phyloP scores from a whole-genome alignment of 2,888 invertebrate species.

The Phyto melanocephala region DNA sequence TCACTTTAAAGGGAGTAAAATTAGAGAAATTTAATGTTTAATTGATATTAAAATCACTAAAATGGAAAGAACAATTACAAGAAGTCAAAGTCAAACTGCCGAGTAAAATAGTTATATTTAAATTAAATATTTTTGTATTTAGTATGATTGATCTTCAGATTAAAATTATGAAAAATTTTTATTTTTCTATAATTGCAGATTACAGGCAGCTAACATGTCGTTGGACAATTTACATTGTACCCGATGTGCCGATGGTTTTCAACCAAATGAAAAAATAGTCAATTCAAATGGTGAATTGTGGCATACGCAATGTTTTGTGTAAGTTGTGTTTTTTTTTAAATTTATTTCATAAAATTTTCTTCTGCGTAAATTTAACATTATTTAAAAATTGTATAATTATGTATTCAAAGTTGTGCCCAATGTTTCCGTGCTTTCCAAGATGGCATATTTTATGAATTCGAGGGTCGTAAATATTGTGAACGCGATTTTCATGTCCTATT shows the following conservation, averaged over 20 bases:
- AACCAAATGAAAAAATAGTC: slow-evolving; percentile 97
- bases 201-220: slow-evolving; percentile 83
- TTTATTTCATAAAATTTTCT: no score
- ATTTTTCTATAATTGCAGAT: slow-evolving; percentile 68
- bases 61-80: slow-evolving; percentile 46
- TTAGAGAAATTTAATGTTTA: background rate
- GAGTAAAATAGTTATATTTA: slow-evolving; percentile 22
- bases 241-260: slow-evolving; percentile 97
- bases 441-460: slow-evolving; percentile 98
- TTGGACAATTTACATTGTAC: slow-evolving; percentile 96
- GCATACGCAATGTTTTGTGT: slow-evolving; percentile 99
- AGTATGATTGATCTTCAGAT: no score
- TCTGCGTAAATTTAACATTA: no score
- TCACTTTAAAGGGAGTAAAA: slow-evolving; percentile 20
- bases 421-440: slow-evolving; percentile 99
- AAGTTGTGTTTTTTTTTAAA: slow-evolving; percentile 78
- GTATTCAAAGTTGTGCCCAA: slow-evolving; percentile 95
- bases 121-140: no score
- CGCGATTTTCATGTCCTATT: slow-evolving; percentile 98
- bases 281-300: slow-evolving; percentile 99
- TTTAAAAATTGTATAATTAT: no score
- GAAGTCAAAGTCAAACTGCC: slow-evolving; percentile 47
- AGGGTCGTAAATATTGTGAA: slow-evolving; percentile 99
- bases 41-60: background rate
- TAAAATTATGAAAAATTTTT: background rate